Conservation (phyloP, 2,797 vertebrate genomes). For the Simalia tracyae region DNA sequence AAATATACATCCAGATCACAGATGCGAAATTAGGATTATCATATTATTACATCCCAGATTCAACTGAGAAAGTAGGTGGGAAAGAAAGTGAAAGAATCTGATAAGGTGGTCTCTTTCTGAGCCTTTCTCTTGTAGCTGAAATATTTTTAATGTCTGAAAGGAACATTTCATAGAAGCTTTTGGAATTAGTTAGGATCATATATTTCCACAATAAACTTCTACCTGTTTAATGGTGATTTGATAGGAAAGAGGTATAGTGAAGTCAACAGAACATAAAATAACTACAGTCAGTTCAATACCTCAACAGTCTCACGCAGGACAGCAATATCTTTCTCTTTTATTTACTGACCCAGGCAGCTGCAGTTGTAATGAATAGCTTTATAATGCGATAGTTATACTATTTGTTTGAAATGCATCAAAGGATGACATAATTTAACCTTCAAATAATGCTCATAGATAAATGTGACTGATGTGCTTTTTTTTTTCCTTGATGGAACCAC, state of each 20-base stretch:
- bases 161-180: constrained; percentile 4
- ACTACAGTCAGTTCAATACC: constrained; percentile 9
- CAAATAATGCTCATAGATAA: background rate
- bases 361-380: background rate
- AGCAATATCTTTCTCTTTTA: background rate
- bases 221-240: constrained; percentile 17
- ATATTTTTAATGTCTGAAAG: constrained; percentile 35
- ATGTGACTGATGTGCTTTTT: background rate
- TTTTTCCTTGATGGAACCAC: background rate
- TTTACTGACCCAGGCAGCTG: constrained; percentile 21
- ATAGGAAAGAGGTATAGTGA: constrained; percentile 26
- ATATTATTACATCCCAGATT: constrained; percentile 51
- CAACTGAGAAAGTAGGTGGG: constrained; percentile 36
- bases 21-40: constrained; percentile 19
- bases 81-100: constrained; percentile 40
- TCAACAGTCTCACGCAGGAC: background rate
- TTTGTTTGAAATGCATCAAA: constrained; percentile 23
- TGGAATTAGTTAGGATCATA: constrained; percentile 18
- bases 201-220: constrained; percentile 28
- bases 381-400: background rate
- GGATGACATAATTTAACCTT: background rate
- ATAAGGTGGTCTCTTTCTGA: constrained; percentile 30
- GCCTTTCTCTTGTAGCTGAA: constrained; percentile 38
- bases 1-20: constrained; percentile 15
- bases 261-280: constrained; percentile 34